A percentile compares a stretch with the other conserved stretches of the same genome.
Conservation (phyloP, 2,888 invertebrate species). For the Temnothorax rugatulus region DNA sequence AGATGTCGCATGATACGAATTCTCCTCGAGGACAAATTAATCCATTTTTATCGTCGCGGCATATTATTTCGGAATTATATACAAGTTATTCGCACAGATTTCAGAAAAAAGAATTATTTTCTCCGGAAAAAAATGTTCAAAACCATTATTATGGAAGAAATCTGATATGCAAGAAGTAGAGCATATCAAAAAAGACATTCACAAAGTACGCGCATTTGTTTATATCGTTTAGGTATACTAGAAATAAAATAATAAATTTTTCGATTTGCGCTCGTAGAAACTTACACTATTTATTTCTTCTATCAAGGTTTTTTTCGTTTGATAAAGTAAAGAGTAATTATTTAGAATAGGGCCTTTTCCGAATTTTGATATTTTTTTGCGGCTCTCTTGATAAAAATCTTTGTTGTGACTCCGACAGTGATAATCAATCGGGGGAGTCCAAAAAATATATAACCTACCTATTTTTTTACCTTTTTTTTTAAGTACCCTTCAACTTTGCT, state of each 20-base stretch:
- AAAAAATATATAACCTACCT: too few relatives aligned
- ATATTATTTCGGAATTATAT: constrained; percentile 24
- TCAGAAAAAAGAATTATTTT: background rate
- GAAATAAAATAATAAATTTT: constrained; percentile 15
- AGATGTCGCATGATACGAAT: constrained; percentile 27
- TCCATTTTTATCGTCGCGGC: constrained; percentile 28
- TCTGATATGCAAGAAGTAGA: background rate
- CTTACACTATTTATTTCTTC: background rate
- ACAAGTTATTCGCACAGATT: constrained; percentile 7
- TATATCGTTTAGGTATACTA: background rate
- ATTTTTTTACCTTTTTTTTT: too few relatives aligned
- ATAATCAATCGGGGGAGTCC: too few relatives aligned
- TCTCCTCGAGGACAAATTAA: constrained; percentile 26
- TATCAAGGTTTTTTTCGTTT: background rate
- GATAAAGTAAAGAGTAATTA: background rate
- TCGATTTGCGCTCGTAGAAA: background rate
- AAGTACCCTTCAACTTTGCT: too few relatives aligned
- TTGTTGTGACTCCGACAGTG: too few relatives aligned
- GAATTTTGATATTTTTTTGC: too few relatives aligned
- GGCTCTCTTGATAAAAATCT: too few relatives aligned
- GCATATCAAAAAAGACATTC: background rate
- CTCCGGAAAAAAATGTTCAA: background rate
- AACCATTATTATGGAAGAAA: background rate
- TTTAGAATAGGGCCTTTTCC: too few relatives aligned
- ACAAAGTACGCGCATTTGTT: background rate